These are phyloP conservation scores for Gymnogyps californianus DNA, from an alignment of 2,113 vertebrate species.

Conservation along the genomic window DNA sequence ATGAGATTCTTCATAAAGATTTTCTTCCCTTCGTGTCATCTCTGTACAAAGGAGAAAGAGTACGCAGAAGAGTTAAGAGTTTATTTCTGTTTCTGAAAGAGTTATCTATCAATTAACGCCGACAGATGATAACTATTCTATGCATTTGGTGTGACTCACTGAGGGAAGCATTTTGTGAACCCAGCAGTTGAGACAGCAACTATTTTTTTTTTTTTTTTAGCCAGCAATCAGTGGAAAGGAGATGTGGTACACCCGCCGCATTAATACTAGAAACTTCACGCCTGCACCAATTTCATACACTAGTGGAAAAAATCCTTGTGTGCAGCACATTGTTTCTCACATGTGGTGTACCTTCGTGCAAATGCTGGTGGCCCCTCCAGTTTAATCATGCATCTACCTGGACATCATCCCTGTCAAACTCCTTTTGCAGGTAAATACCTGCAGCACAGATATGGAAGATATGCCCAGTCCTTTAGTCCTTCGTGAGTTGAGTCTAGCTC, in stretches of 20 bases:
- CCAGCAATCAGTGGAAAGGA: neutral
- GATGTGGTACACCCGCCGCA: neutral
- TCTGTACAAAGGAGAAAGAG: neutral
- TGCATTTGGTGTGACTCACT: neutral
- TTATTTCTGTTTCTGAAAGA: neutral
- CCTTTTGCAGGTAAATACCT: neutral
- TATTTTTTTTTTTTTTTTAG: neutral
- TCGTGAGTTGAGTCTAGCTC: neutral
- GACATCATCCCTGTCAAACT: neutral
- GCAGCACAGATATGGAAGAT: neutral
- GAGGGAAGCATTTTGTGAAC: neutral
- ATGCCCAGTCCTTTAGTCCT: neutral
- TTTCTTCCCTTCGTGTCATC: neutral
- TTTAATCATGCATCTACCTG: neutral
- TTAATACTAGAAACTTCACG: neutral
- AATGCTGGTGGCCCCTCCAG: neutral
- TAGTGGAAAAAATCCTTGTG: neutral
- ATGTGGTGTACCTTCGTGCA: rapidly evolving
- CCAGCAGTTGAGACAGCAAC: neutral
- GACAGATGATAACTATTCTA: neutral
- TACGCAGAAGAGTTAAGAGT: neutral
- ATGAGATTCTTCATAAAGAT: neutral
- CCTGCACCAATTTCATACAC: neutral
- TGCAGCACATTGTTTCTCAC: neutral
- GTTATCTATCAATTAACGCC: neutral